Evolutionary conservation across 2,113 vertebrate genomes (phyloP).

Genomic region (Theristicus caerulescens): DNA sequence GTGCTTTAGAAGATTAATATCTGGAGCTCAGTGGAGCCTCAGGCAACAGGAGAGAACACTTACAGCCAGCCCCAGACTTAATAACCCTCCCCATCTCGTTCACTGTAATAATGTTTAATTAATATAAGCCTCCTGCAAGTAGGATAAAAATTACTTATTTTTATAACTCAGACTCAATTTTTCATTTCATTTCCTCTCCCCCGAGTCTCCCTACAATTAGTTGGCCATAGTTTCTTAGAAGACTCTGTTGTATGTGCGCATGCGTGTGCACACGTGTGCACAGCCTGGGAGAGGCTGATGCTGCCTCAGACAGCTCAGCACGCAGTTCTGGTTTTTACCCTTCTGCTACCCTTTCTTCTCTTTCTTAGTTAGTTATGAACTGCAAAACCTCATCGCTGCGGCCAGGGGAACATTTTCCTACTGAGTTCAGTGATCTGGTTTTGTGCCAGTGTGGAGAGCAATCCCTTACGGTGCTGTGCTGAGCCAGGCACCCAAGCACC

Average conservation of each 20-base stretch:
- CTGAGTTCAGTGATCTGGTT: not conserved
- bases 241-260: not conserved
- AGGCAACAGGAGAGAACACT: constrained; percentile 74
- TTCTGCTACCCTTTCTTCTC: not conserved
- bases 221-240: constrained; percentile 59
- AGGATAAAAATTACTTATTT: constrained; percentile 81
- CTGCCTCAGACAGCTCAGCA: not conserved
- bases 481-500: not conserved
- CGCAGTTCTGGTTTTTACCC: not conserved
- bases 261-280: not conserved
- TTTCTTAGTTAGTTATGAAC: not conserved
- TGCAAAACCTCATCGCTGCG: not conserved
- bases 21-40: constrained; percentile 66
- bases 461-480: not conserved
- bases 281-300: not conserved
- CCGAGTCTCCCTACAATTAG: constrained; percentile 74
- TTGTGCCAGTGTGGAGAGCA: not conserved
- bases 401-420: not conserved
- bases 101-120: constrained; percentile 84
- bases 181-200: constrained; percentile 79
- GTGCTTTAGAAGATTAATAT: constrained; percentile 79
- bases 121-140: constrained; percentile 81
- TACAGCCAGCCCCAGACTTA: constrained; percentile 64
- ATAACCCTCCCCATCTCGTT: constrained; percentile 72
- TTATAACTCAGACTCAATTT: constrained; percentile 79